These are phyloP conservation scores for Lepilemur septentrionalis DNA, from an alignment of 2,797 vertebrate species.

Conservation along the genomic window DNA sequence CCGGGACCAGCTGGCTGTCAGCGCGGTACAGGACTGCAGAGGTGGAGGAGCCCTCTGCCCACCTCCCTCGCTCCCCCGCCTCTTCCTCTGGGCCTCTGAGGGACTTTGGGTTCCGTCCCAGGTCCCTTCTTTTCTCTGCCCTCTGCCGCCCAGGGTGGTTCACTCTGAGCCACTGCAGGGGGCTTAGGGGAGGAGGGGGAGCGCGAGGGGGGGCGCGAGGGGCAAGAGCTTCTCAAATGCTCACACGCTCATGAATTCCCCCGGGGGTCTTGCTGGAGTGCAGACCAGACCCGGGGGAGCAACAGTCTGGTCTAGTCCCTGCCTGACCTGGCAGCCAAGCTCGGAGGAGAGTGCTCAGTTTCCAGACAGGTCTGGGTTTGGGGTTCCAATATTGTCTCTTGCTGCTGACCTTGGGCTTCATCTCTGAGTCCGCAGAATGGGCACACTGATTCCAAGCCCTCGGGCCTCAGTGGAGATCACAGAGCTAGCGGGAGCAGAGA, in stretches of 20 bases:
- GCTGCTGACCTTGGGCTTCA: not conserved
- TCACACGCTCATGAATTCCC: rapidly evolving
- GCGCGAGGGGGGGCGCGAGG: rapidly evolving
- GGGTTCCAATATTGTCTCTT: not conserved
- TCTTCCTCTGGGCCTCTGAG: not conserved
- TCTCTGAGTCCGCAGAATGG: not conserved
- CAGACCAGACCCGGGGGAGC: not conserved
- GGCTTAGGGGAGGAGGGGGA: too few relatives aligned
- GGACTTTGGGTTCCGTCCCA: not conserved
- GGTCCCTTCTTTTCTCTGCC: not conserved
- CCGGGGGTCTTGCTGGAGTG: not conserved
- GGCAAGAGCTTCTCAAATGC: not conserved
- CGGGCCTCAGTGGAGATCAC: not conserved
- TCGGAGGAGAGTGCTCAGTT: not conserved
- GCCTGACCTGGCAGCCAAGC: not conserved
- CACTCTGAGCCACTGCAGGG: not conserved
- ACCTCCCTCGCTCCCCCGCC: not conserved
- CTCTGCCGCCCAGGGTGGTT: not conserved
- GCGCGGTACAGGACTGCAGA: not conserved
- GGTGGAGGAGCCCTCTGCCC: not conserved
- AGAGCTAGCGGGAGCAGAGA: rapidly evolving
- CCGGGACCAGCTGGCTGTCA: slow-evolving; percentile 76
- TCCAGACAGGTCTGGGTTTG: not conserved
- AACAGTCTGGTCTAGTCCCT: not conserved
- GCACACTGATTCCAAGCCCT: not conserved